Conservation (phyloP, 1,140 invertebrate genomes). For the Matsumurasca onukii region DNA sequence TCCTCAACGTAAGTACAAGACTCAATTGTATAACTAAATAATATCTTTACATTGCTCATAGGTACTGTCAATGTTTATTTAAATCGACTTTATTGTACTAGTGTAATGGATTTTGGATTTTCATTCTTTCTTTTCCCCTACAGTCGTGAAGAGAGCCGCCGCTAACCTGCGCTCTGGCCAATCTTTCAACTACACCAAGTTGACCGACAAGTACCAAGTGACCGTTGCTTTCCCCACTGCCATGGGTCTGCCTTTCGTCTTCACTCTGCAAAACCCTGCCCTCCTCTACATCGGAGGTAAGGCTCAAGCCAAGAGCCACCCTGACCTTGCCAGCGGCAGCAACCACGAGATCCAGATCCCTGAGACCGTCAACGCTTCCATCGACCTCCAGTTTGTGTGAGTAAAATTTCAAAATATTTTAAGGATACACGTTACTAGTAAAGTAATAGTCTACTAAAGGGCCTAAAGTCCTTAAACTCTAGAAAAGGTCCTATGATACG, state of each 20-base stretch:
- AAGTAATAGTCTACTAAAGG: neutral
- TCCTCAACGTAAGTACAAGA: conserved; percentile 49
- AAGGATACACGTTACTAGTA: neutral
- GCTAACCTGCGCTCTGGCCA: conserved; percentile 1
- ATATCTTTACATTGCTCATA: neutral
- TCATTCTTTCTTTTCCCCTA: conserved; percentile 16
- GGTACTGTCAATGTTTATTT: too few relatives aligned
- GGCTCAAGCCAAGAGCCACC: conserved; percentile 48
- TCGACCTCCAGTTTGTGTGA: conserved; percentile 50
- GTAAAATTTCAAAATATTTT: too few relatives aligned
- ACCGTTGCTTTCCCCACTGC: conserved; percentile 63
- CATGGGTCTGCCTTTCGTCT: conserved; percentile 65
- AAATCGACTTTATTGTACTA: too few relatives aligned
- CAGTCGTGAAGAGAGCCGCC: conserved; percentile 46
- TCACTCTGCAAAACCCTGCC: conserved; percentile 55
- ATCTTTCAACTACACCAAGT: conserved; percentile 54
- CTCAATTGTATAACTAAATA: neutral
- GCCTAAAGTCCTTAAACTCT: too few relatives aligned
- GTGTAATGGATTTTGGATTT: neutral
- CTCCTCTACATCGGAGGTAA: conserved; percentile 51
- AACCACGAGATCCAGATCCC: conserved; percentile 43
- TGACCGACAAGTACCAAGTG: conserved; percentile 53
- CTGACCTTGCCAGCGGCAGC: conserved; percentile 40
- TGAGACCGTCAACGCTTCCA: conserved; percentile 46
- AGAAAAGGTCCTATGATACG: too few relatives aligned